Evolutionary conservation across 2,113 vertebrate species (phyloP).

Genomic region (Heterochromis multidens): DNA sequence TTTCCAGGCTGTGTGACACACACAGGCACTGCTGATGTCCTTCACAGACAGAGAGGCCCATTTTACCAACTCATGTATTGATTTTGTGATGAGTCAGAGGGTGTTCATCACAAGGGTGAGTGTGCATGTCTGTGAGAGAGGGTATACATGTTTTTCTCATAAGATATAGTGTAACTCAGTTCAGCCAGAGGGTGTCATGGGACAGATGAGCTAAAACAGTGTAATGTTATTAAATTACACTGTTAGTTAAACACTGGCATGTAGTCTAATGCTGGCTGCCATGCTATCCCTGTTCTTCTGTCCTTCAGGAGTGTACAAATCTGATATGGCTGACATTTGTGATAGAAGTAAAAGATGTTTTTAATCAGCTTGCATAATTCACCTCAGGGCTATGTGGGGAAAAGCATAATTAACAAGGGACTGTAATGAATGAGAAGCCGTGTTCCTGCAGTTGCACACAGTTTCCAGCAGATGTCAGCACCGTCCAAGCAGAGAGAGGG

Average conservation of each 20-base stretch:
- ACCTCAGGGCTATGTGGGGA: neutral
- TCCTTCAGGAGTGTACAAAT: neutral
- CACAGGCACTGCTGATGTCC: constrained; percentile 23
- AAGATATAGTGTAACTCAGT: constrained; percentile 2
- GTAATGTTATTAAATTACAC: constrained; percentile 4
- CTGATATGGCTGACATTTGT: neutral
- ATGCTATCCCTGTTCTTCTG: neutral
- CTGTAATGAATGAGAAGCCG: neutral
- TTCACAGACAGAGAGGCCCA: constrained; percentile 49
- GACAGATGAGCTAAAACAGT: neutral
- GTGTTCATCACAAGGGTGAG: constrained; percentile 42
- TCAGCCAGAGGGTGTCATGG: neutral
- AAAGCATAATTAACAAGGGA: neutral
- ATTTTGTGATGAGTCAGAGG: constrained; percentile 66
- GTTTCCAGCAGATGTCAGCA: constrained; percentile 60
- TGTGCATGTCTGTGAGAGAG: neutral
- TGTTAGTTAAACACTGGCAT: neutral
- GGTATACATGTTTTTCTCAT: neutral
- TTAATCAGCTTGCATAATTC: neutral
- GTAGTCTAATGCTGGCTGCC: neutral
- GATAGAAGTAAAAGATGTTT: neutral
- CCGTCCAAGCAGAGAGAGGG: neutral
- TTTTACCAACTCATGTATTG: constrained; percentile 56
- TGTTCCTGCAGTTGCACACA: neutral
- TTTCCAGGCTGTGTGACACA: constrained; percentile 3